Conservation (phyloP, 2,888 invertebrate species). For the Ennomos quercinarius region DNA sequence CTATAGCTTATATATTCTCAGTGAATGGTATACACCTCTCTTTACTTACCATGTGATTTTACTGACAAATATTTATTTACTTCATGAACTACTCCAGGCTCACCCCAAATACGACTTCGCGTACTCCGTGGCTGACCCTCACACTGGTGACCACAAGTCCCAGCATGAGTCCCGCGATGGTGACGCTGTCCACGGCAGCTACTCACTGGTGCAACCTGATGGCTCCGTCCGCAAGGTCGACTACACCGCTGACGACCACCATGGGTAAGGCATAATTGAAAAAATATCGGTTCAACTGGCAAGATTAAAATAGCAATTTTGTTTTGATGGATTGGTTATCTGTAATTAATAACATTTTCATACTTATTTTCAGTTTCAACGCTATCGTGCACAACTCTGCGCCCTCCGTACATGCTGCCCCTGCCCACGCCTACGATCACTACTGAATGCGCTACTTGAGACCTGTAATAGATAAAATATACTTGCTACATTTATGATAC, state of each 20-base stretch:
- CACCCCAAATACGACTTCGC: constrained; percentile 77
- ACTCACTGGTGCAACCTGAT: constrained; percentile 83
- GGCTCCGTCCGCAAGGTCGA: constrained; percentile 81
- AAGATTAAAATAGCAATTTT: no score
- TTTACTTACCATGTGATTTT: no score
- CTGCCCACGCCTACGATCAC: constrained; percentile 64
- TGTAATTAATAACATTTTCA: background rate
- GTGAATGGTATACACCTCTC: no score
- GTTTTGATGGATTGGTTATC: no score
- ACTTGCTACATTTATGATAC: no score
- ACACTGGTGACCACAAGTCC: constrained; percentile 85
- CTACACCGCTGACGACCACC: constrained; percentile 67
- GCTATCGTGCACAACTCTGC: constrained; percentile 79
- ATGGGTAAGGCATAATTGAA: constrained; percentile 39
- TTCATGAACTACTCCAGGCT: constrained; percentile 47
- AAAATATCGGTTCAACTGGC: no score
- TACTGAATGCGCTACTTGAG: constrained; percentile 46
- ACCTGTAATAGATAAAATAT: constrained; percentile 10
- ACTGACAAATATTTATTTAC: background rate
- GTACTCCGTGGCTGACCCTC: constrained; percentile 83
- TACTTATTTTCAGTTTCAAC: constrained; percentile 60
- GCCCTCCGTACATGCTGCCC: constrained; percentile 67
- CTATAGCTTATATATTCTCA: no score
- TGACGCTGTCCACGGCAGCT: constrained; percentile 85
- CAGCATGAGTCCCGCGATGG: constrained; percentile 83